Conservation (phyloP, 2,888 invertebrate species). For the Sturmia bella region DNA sequence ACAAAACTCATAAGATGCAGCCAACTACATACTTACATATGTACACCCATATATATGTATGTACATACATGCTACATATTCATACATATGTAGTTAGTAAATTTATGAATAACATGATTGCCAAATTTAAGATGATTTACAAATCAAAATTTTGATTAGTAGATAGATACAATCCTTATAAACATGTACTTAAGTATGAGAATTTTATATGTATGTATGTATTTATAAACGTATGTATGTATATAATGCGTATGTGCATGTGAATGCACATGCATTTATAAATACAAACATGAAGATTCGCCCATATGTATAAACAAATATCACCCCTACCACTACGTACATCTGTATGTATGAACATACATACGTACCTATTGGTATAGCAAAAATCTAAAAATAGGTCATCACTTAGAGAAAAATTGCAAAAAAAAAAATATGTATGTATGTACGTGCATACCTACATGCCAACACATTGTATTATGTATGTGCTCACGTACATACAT, state of each 20-base stretch:
- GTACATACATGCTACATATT: background rate
- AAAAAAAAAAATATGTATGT: background rate
- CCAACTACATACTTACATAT: background rate
- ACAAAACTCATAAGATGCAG: too few species aligned
- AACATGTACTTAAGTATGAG: too few species aligned
- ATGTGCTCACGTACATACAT: background rate
- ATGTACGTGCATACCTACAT: background rate
- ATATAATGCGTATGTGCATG: too few species aligned
- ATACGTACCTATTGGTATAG: conserved; percentile 10
- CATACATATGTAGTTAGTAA: background rate
- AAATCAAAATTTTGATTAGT: too few species aligned
- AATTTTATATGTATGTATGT: too few species aligned
- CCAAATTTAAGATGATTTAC: too few species aligned
- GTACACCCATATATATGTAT: background rate
- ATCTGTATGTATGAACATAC: conserved; percentile 12
- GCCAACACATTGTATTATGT: background rate
- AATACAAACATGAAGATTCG: background rate
- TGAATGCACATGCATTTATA: too few species aligned
- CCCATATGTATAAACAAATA: conserved; percentile 11
- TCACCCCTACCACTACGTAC: conserved; percentile 23
- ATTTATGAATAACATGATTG: too few species aligned
- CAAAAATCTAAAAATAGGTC: conserved; percentile 65
- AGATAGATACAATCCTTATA: too few species aligned
- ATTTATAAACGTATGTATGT: too few species aligned
- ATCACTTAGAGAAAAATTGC: conserved; percentile 47